Conservation (phyloP, 2,797 vertebrate genomes). For the Euthynnus affinis region DNA sequence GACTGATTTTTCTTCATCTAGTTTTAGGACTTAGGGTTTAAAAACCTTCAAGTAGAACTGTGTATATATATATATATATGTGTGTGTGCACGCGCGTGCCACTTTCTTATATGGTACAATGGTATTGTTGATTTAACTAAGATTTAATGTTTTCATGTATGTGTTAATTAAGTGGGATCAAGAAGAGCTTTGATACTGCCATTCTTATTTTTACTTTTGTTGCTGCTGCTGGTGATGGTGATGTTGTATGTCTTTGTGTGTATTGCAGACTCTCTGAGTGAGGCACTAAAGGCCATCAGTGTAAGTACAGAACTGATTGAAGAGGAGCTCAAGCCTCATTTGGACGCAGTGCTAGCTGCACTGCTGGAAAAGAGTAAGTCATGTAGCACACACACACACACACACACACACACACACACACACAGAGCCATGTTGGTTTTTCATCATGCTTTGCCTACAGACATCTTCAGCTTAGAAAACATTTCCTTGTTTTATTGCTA, state of each 20-base stretch:
- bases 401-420: background rate
- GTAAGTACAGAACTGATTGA: constrained; percentile 85
- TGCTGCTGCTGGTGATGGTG: background rate
- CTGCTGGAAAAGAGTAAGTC: constrained; percentile 86
- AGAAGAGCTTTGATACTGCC: background rate
- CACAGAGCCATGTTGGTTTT: background rate
- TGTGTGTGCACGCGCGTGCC: background rate
- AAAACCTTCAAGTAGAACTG: too few relatives aligned
- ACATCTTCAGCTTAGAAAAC: too few relatives aligned
- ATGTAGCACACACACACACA: constrained; percentile 7
- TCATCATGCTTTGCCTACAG: background rate
- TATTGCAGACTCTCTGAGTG: constrained; percentile 82
- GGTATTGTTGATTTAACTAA: too few relatives aligned
- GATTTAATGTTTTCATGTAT: too few relatives aligned
- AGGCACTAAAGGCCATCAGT: constrained; percentile 83
- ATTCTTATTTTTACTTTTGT: background rate
- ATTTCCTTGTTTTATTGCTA: too few relatives aligned
- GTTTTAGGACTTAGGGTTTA: too few relatives aligned
- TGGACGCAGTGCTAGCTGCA: constrained; percentile 80
- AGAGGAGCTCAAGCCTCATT: constrained; percentile 84
- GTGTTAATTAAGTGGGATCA: too few relatives aligned
- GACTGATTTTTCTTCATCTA: too few relatives aligned
- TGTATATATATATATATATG: too few relatives aligned
- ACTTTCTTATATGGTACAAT: too few relatives aligned
- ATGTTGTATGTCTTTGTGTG: constrained; percentile 22